phyloP scores from a whole-genome alignment of 2,797 vertebrate genomes.

The Betta splendens region DNA sequence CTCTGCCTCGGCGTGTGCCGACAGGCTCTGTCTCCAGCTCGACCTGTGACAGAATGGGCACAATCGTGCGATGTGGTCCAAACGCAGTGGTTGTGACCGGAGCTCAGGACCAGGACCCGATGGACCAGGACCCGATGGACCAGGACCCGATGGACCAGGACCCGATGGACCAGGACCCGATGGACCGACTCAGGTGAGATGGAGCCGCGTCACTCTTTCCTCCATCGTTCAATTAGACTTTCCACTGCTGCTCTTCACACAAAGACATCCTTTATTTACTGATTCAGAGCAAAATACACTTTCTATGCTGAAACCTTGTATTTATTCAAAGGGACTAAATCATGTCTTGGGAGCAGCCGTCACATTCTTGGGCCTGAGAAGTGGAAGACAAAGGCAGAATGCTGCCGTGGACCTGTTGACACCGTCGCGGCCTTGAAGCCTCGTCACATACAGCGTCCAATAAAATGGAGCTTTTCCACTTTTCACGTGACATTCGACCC shows the following conservation, averaged over 20 bases:
- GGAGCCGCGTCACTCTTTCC: background rate
- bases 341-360: background rate
- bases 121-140: background rate
- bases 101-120: constrained; percentile 21
- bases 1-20: constrained; percentile 54
- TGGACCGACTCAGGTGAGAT: constrained; percentile 1
- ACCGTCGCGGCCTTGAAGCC: constrained; percentile 1
- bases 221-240: no score
- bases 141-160: background rate
- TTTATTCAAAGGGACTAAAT: background rate
- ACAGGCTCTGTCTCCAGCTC: constrained; percentile 63
- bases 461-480: background rate
- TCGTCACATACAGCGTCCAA: background rate
- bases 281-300: no score
- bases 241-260: background rate
- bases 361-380: background rate
- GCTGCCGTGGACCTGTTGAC: constrained; percentile 4
- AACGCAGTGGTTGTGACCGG: constrained; percentile 15
- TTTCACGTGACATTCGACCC: constrained; percentile 3
- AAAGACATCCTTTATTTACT: background rate
- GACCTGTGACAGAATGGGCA: constrained; percentile 70
- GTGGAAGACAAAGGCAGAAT: constrained; percentile 4
- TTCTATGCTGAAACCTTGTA: no score
- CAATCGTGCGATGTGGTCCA: constrained; percentile 47
- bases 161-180: background rate